Percentiles rank a stretch among this genome's conserved stretches.
phyloP scores from a whole-genome alignment of 2,888 invertebrate genomes.

The Dolomedes plantarius region DNA sequence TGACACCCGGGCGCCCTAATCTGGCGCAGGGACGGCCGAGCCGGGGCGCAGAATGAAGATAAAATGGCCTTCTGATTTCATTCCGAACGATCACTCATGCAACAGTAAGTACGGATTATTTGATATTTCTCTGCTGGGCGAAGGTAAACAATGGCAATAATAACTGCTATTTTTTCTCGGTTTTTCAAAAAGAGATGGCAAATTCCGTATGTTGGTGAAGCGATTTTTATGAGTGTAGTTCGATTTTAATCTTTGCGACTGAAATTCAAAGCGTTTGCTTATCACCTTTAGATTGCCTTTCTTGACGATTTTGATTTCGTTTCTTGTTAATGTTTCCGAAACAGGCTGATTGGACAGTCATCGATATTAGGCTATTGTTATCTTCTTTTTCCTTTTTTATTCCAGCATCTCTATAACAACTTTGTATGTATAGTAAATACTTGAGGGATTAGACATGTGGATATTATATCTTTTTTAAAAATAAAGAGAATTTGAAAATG shows the following conservation, averaged over 20 bases:
- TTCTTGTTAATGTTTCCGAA: too few species aligned
- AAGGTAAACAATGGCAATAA: conserved; percentile 59
- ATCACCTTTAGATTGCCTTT: too few species aligned
- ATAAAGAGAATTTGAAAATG: too few species aligned
- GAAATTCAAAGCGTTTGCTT: too few species aligned
- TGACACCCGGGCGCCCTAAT: conserved; percentile 47
- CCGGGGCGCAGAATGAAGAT: conserved; percentile 48
- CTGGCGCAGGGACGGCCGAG: conserved; percentile 43
- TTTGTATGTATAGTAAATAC: too few species aligned
- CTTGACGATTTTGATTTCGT: too few species aligned
- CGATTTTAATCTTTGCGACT: not conserved
- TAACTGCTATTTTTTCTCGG: conserved; percentile 58
- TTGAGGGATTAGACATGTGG: too few species aligned
- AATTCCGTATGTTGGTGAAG: not conserved
- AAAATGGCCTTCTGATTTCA: conserved; percentile 64
- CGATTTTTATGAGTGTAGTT: not conserved
- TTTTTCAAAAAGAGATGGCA: not conserved
- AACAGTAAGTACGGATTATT: conserved; percentile 62
- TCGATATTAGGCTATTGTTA: too few species aligned
- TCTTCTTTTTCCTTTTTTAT: too few species aligned
- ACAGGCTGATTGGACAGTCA: too few species aligned
- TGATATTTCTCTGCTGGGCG: conserved; percentile 31
- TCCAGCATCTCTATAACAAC: too few species aligned
- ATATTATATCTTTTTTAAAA: too few species aligned
- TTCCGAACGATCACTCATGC: conserved; percentile 64